Base-by-base conservation (phyloP, 2,888 invertebrate species). In the Platycheirus albimanus region DNA sequence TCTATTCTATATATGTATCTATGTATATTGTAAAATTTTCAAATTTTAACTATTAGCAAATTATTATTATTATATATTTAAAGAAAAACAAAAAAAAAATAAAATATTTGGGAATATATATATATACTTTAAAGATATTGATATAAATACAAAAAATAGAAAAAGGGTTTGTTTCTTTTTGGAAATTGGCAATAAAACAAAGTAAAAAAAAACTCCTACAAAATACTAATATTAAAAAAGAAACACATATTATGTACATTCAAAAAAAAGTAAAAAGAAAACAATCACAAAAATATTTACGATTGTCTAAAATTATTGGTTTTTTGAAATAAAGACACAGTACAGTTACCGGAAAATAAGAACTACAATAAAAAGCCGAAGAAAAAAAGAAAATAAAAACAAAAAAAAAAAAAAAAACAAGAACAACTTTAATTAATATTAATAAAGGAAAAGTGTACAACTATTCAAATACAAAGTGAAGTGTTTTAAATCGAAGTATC, bases 21-120 rank as follows among this genome's bases (percentile, higher is more conserved):
- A 71, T 79, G 84, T 84, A 84, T 75, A 84, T 84, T 84, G 79
- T 79, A 84, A 69, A 74, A 74, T 84, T 79, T 84, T 84, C 67
- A 58, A 74, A 74, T 74, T 84, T 61, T 69, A 41, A 75, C 64
- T 78, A 58, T 78, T 78, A 83, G 64, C 56, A 83, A 76, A 71
- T 71, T 76, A 76, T 67, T 70, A 80, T 64, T 24, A 64, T 24
- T 38, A 45, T 19, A 45, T 45, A 24, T 41, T 24, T 58, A 58
- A 41, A 58, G 6, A 28, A 8, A 24, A 11, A 24, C 5, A 24
- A 24, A 24, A 24, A 45, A 17, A 64, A 38, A 64, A 72, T 8
- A 54, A 61, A 52, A 54, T 33, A 70, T 69, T 69, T 75, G 69
- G 64, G 56, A 80, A 75, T 75, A 75, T 52, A 33, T 52, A 38